Evolutionary conservation across 1,140 invertebrate species (phyloP), one percentile per base, ranked within the genome.

Genomic region (Drosophila quadrilineata): DNA sequence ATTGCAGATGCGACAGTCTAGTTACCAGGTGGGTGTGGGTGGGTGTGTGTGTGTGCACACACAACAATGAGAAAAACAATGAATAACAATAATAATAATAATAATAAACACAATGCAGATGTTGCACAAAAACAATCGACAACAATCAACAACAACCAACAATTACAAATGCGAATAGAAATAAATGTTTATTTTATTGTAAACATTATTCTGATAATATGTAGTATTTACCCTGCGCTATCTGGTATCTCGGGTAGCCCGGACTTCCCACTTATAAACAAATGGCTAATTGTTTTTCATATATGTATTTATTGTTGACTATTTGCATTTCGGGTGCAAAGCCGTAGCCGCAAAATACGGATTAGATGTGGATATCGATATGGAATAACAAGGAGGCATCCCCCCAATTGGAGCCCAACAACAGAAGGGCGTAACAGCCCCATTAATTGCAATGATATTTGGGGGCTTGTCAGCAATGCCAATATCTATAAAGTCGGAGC

Each of bases 161-260:
- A 56, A 67, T 36, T 58, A 70, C 43, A 66, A 58, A 46, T 28
- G 19, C 38, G 29, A 57, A 65, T 68, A 71, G 71, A 53, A 80
- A 80, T n/a, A n/a, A n/a, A n/a, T n/a, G n/a, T n/a, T n/a, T n/a
- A 60, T 60, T 53, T 54, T 31, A 35, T 22, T 16, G 67, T 71
- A 71, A 76, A 82, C 72, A 84, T 72, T 76, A 70, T 73, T 36
- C 63, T 62, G 65, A 70, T 84, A 36, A 82, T 73, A 72, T 60
- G 65, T n/a, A n/a, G n/a, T 82, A 73, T 82, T 82, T 82, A 35
- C 56, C 16, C 16, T 65, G 63, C 72, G n/a, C 84, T 82, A 82
- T 82, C 72, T n/a, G n/a, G n/a, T n/a, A n/a, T n/a, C 19, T 21
- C 36, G 66, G 26, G 19, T 53, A 67, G 57, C 45, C 67, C 49